phyloP scores from a whole-genome alignment of 2,888 invertebrate genomes.

The Harpalus rufipes region DNA sequence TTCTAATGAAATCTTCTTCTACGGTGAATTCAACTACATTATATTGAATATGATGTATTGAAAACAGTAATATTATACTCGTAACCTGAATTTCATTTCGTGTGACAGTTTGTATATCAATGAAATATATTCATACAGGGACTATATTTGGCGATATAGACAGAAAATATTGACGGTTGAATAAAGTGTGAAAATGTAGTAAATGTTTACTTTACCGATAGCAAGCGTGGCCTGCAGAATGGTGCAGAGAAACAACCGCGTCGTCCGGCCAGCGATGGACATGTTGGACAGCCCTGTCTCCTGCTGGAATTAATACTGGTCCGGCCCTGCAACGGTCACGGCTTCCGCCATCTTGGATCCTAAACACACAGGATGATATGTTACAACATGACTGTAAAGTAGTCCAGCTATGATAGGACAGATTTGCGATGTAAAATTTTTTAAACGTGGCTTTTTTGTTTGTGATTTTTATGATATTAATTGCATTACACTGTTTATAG shows the following conservation, averaged over 20 bases:
- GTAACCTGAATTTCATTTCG: too few species aligned
- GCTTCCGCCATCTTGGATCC: slow-evolving; percentile 49
- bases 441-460: slow-evolving; percentile 7
- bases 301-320: slow-evolving; percentile 55
- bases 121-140: background rate
- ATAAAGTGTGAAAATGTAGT: slow-evolving; percentile 48
- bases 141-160: background rate
- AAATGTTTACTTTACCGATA: slow-evolving; percentile 59
- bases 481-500: slow-evolving; percentile 10
- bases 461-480: slow-evolving; percentile 10
- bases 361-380: slow-evolving; percentile 54
- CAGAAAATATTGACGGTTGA: background rate
- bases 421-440: slow-evolving; percentile 14
- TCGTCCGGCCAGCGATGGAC: slow-evolving; percentile 56
- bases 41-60: too few species aligned
- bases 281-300: slow-evolving; percentile 54
- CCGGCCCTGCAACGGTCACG: slow-evolving; percentile 47
- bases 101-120: too few species aligned
- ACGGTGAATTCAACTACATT: too few species aligned
- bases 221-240: slow-evolving; percentile 62
- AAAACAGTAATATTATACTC: too few species aligned
- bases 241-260: slow-evolving; percentile 59
- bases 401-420: slow-evolving; percentile 17
- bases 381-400: slow-evolving; percentile 34
- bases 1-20: too few species aligned